phyloP scores from a whole-genome alignment of 1,140 invertebrate species.

The Aphis craccivora region DNA sequence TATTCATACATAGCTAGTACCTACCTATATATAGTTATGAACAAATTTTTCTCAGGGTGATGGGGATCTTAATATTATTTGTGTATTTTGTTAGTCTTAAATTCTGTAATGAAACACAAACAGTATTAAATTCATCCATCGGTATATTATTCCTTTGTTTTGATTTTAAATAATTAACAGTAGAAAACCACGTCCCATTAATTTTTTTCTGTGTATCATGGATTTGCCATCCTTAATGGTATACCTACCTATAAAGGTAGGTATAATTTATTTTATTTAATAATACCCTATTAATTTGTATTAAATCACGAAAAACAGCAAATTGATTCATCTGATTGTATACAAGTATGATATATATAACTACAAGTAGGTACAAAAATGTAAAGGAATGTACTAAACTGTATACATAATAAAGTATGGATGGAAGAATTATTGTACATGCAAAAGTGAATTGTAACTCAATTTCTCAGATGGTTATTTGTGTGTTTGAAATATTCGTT shows the following conservation, averaged over 20 bases:
- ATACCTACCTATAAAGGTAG: too few relatives aligned
- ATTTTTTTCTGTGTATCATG: too few relatives aligned
- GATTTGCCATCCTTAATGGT: too few relatives aligned
- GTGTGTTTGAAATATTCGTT: background rate
- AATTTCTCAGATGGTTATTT: background rate
- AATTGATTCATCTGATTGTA: too few relatives aligned
- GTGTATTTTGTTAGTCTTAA: background rate
- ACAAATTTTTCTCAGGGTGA: too few relatives aligned
- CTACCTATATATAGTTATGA: too few relatives aligned
- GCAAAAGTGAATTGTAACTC: background rate
- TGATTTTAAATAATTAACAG: background rate
- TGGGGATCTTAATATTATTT: background rate
- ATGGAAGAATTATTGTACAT: background rate
- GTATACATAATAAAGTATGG: background rate
- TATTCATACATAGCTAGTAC: too few relatives aligned
- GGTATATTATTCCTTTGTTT: background rate
- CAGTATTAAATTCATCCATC: background rate
- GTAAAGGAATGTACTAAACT: background rate
- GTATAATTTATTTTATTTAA: too few relatives aligned
- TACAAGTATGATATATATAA: too few relatives aligned
- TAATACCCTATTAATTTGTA: too few relatives aligned
- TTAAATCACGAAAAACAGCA: too few relatives aligned
- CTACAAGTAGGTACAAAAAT: background rate
- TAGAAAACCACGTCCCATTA: background rate
- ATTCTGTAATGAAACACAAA: background rate